Conservation (phyloP, 2,888 invertebrate genomes). For the Rhopalosiphum nymphaeae region DNA sequence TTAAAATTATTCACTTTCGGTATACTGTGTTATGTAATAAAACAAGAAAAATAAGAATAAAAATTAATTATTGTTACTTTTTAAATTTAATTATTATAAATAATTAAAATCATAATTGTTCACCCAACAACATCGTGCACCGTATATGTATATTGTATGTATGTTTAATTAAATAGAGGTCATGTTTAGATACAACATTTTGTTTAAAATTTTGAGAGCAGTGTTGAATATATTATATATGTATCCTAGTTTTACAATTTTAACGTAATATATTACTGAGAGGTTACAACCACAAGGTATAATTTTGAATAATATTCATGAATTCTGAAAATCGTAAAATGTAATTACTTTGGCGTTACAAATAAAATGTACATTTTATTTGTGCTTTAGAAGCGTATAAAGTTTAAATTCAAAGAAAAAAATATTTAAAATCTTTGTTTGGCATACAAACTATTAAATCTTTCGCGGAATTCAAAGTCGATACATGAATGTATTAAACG, state of each 20-base stretch:
- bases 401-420: background rate
- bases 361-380: background rate
- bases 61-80: background rate
- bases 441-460: background rate
- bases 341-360: background rate
- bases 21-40: background rate
- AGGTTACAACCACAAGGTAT: conserved; percentile 4
- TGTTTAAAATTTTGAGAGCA: background rate
- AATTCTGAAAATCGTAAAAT: background rate
- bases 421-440: background rate
- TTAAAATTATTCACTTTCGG: background rate
- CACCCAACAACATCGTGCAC: background rate
- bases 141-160: background rate
- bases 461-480: background rate
- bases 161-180: background rate
- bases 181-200: background rate
- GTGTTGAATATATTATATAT: background rate
- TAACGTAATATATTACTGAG: background rate
- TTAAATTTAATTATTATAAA: background rate
- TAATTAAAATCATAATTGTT: background rate
- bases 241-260: background rate
- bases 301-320: conserved; percentile 29
- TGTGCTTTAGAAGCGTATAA: background rate
- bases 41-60: background rate
- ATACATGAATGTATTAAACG: background rate